Percentiles rank a stretch among this genome's conserved stretches.
Conservation (phyloP, 1,140 invertebrate genomes). For the Bombus sylvicola region DNA sequence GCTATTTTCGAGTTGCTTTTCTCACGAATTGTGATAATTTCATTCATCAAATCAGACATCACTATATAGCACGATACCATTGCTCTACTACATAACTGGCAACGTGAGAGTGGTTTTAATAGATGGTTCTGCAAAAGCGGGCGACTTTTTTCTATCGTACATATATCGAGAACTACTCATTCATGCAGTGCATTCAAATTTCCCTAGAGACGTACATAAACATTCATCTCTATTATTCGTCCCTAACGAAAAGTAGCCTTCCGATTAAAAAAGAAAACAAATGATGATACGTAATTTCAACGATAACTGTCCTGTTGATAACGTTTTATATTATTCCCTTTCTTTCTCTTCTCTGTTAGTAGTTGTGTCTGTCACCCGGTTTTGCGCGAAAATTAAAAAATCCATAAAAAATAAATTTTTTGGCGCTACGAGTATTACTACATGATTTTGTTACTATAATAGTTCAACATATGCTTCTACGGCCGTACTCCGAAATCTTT, state of each 20-base stretch:
- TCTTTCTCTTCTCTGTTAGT: not conserved
- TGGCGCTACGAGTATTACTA: conserved; percentile 7
- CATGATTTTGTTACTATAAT: not conserved
- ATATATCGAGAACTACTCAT: conserved; percentile 50
- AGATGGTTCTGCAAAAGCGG: conserved; percentile 51
- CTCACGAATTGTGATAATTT: conserved; percentile 16
- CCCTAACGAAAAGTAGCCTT: not conserved
- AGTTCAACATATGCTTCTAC: conserved; percentile 15
- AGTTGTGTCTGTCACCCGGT: conserved; percentile 33
- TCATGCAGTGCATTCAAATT: conserved; percentile 53
- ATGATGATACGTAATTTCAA: not conserved
- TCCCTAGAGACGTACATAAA: conserved; percentile 39
- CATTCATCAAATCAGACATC: conserved; percentile 53
- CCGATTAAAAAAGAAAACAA: not conserved
- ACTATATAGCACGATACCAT: conserved; percentile 61
- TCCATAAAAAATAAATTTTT: not conserved
- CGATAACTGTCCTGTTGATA: not conserved
- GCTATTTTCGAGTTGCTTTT: conserved; percentile 27
- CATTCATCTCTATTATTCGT: conserved; percentile 37
- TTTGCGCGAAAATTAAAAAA: conserved; percentile 23
- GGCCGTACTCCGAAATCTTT: conserved; percentile 11
- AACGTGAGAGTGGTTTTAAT: conserved; percentile 52
- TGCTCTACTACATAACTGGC: conserved; percentile 67
- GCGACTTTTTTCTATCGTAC: conserved; percentile 41
- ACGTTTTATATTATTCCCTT: not conserved